These are phyloP conservation scores for Epizoanthus stellaris DNA, from an alignment of 92 coral and sea anemone genomes.

Conservation along the genomic window DNA sequence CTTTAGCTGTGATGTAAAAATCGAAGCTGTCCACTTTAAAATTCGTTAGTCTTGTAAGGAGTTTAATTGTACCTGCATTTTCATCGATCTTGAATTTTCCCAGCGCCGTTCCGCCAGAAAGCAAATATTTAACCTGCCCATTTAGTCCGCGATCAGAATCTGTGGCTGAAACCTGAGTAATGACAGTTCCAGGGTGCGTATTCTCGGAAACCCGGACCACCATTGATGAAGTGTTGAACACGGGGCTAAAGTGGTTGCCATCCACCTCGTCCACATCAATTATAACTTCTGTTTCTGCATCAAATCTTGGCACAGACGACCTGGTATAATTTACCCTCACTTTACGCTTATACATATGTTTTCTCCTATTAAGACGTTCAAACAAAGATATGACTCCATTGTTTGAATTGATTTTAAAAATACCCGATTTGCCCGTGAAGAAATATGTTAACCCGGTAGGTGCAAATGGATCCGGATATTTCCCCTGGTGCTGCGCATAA, in stretches of 20 bases:
- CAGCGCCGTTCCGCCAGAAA: constrained; percentile 83
- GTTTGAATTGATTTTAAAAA: constrained; percentile 82
- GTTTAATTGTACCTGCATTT: constrained; percentile 66
- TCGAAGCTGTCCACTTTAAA: constrained; percentile 65
- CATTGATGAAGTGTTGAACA: constrained; percentile 54
- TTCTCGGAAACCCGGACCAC: constrained; percentile 60
- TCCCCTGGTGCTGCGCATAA: constrained; percentile 55
- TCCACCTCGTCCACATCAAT: constrained; percentile 77
- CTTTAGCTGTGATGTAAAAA: constrained; percentile 83
- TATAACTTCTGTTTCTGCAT: constrained; percentile 66
- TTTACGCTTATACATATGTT: constrained; percentile 49
- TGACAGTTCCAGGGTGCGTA: constrained; percentile 44
- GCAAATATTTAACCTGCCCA: constrained; percentile 66
- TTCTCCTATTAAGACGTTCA: constrained; percentile 71
- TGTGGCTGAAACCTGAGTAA: constrained; percentile 70
- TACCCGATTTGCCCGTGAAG: constrained; percentile 46
- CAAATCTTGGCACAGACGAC: not conserved
- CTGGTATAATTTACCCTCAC: constrained; percentile 48
- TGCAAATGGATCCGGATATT: constrained; percentile 40
- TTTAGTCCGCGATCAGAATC: constrained; percentile 73
- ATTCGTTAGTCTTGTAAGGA: constrained; percentile 67
- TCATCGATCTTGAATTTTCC: constrained; percentile 76
- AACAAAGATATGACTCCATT: constrained; percentile 84
- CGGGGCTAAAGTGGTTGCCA: constrained; percentile 83
- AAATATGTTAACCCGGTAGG: constrained; percentile 53